Evolutionary conservation across 1,140 invertebrate genomes (phyloP), one percentile per base, ranked within the genome.

Genomic region (Adelges cooleyi): DNA sequence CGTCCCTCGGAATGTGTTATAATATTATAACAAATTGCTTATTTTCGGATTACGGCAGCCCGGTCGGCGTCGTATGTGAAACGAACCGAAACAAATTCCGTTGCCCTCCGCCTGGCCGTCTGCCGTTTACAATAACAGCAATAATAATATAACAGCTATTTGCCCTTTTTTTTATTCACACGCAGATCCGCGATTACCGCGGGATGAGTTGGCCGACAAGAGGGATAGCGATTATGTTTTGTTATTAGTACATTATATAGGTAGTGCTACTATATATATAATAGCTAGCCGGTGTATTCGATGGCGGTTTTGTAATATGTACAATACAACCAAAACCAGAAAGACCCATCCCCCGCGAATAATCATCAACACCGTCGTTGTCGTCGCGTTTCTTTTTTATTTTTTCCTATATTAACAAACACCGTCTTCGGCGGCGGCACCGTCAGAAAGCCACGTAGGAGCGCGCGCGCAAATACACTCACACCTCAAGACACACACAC

Each of bases 21-120:
- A n/a, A n/a, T n/a, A n/a, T n/a, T n/a, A n/a, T 48, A 62, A 62
- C 40, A 62, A 62, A 62, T 62, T 48, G 56, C n/a, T 48, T 62
- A 48, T 48, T 62, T 33, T 33, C n/a, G 40, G 11, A 29, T 46
- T 4, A 18, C 40, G 25, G 23, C 56, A 62, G 56, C 42, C 56
- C 56, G 38, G 56, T 29, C 56, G 56, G 56, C 56, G 56, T 62
- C 56, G 56, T 62, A 5, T 62, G 56, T 62, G 56, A 46, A 46
- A 48, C 8, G 56, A 29, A 62, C 56, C 56, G 56, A 48, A 20
- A 46, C 42, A 62, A 62, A 62, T 62, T 48, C 29, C 25, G n/a
- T 44, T 44, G n/a, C n/a, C n/a, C 40, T 8, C 40, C n/a, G 11
- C n/a, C 40, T 27, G 22, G 1, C 53, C 22, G 10, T 15, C 23